Evolutionary conservation across 2,113 vertebrate species (phyloP).

Genomic region (Ovibos moschatus): DNA sequence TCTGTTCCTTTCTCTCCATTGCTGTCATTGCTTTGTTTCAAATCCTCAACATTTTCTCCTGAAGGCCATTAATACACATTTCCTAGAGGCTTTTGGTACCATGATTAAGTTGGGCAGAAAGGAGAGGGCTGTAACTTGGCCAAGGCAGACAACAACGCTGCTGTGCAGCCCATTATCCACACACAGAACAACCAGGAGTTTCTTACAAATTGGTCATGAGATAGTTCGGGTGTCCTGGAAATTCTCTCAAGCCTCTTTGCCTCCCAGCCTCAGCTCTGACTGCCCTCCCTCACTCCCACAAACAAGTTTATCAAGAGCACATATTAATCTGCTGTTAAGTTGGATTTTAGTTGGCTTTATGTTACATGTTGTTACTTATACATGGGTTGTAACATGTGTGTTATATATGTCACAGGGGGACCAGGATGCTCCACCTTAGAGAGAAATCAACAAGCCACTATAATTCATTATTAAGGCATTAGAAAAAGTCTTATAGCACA

Average conservation of each 20-base stretch:
- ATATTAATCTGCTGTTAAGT: background rate
- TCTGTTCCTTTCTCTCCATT: background rate
- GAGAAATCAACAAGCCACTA: background rate
- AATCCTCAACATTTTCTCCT: background rate
- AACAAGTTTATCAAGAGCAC: background rate
- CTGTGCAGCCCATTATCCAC: accelerated
- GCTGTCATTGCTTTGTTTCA: background rate
- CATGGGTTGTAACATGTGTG: background rate
- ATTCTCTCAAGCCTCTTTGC: background rate
- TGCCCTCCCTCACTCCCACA: background rate
- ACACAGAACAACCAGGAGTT: background rate
- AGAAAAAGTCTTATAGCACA: background rate
- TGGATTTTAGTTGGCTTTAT: background rate
- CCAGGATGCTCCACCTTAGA: background rate
- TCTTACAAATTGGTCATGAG: background rate
- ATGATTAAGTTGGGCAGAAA: background rate
- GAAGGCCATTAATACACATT: background rate
- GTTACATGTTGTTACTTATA: background rate
- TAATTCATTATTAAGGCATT: background rate
- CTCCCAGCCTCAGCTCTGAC: background rate
- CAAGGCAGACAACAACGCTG: background rate
- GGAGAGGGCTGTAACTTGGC: background rate
- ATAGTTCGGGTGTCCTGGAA: background rate
- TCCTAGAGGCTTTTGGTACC: background rate
- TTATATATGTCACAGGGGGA: background rate